Evolutionary conservation across 2,888 invertebrate genomes (phyloP).

Genomic region (Eutolmus rufibarbis): DNA sequence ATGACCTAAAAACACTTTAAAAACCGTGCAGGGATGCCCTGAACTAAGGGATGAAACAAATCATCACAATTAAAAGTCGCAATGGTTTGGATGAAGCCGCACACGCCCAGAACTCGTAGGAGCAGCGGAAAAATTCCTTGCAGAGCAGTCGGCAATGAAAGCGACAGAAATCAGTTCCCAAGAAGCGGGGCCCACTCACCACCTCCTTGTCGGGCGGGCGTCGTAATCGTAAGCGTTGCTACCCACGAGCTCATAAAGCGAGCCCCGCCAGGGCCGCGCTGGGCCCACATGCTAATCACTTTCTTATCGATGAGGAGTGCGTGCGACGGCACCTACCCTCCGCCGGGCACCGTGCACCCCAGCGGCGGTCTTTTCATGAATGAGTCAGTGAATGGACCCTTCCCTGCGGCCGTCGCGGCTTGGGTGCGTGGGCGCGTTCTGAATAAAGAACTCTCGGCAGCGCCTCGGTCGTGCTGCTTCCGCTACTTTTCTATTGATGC

Average conservation of each 20-base stretch:
- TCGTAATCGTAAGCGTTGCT: background rate
- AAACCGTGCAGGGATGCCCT: background rate
- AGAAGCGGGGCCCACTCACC: background rate
- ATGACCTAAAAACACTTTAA: no score
- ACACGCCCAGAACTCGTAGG: background rate
- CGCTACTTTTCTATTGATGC: background rate
- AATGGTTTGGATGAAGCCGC: background rate
- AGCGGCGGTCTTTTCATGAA: background rate
- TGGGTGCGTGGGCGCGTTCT: background rate
- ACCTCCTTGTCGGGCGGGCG: no score
- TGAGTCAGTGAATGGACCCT: constrained; percentile 13
- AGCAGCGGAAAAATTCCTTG: background rate
- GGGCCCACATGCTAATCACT: background rate
- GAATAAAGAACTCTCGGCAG: background rate
- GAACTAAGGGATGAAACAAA: background rate
- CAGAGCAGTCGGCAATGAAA: background rate
- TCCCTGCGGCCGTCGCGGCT: background rate
- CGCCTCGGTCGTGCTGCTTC: background rate
- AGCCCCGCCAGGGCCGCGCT: background rate
- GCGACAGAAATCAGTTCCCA: background rate
- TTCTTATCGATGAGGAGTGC: background rate
- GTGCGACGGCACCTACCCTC: background rate
- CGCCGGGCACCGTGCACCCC: background rate
- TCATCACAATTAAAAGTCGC: background rate
- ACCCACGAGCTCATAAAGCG: background rate